Evolutionary conservation across 2,888 invertebrate genomes (phyloP).

Genomic region (Penaeus monodon): DNA sequence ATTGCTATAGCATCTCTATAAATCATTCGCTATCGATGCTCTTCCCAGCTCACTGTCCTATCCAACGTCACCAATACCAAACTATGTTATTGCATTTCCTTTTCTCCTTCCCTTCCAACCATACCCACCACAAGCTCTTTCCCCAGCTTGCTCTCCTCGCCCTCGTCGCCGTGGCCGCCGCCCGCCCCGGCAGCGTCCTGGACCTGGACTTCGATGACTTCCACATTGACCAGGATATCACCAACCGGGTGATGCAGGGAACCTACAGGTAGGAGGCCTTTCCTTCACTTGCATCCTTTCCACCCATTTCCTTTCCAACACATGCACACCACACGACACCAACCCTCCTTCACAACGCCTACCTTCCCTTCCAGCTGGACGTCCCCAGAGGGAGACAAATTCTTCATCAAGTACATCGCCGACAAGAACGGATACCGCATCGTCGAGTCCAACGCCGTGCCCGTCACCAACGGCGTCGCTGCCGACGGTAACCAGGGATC

Average conservation of each 20-base stretch:
- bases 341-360: not conserved
- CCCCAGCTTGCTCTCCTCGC: slow-evolving; percentile 23
- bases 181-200: slow-evolving; percentile 44
- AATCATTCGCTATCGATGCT: too few species aligned
- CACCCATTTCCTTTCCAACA: too few species aligned
- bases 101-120: too few species aligned
- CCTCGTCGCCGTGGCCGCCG: slow-evolving; percentile 32
- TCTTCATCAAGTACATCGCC: slow-evolving; percentile 55
- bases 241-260: not conserved
- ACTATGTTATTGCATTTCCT: too few species aligned
- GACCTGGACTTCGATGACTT: slow-evolving; percentile 50
- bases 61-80: too few species aligned
- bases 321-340: too few species aligned
- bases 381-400: slow-evolving; percentile 42
- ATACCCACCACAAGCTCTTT: too few species aligned
- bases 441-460: slow-evolving; percentile 62
- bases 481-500: slow-evolving; percentile 58
- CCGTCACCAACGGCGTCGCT: slow-evolving; percentile 45
- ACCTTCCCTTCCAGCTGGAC: slow-evolving; percentile 44
- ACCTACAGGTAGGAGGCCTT: too few species aligned
- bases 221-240: slow-evolving; percentile 43
- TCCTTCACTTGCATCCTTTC: too few species aligned
- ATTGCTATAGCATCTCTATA: too few species aligned
- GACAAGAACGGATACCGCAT: slow-evolving; percentile 57
- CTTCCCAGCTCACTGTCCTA: too few species aligned